Conservation (phyloP, 2,888 invertebrate genomes). For the Leptopterna dolabrata region DNA sequence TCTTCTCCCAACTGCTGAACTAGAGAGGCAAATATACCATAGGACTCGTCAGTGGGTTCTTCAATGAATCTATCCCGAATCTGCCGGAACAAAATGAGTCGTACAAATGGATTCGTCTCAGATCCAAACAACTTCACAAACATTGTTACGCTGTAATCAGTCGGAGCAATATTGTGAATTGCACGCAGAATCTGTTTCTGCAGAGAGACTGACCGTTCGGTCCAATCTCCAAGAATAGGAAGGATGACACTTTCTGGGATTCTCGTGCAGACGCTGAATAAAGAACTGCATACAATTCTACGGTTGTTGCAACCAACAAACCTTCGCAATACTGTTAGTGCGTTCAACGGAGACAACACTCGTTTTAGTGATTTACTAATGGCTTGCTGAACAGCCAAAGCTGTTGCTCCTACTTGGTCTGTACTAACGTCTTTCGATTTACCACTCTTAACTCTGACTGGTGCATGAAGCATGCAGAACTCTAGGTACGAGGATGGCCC, state of each 20-base stretch:
- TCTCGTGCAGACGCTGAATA: not conserved
- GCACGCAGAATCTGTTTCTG: not conserved
- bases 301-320: not conserved
- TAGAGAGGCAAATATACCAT: not conserved
- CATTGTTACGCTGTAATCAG: not conserved
- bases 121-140: not conserved
- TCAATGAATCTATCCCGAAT: not conserved
- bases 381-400: not conserved
- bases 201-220: not conserved
- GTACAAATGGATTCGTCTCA: not conserved
- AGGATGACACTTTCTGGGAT: not conserved
- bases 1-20: not conserved
- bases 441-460: too few relatives aligned
- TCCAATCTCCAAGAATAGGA: not conserved
- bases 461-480: slow-evolving; percentile 10
- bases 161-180: not conserved
- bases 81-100: not conserved
- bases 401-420: not conserved
- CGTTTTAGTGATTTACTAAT: not conserved
- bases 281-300: not conserved
- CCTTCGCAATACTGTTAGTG: not conserved
- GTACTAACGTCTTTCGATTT: too few relatives aligned
- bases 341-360: not conserved
- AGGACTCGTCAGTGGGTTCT: not conserved
- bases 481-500: slow-evolving; percentile 36